A percentile compares a stretch with the other conserved stretches of the same genome.
phyloP scores from a whole-genome alignment of 1,140 invertebrate genomes.

The Euura saliciscinereae region DNA sequence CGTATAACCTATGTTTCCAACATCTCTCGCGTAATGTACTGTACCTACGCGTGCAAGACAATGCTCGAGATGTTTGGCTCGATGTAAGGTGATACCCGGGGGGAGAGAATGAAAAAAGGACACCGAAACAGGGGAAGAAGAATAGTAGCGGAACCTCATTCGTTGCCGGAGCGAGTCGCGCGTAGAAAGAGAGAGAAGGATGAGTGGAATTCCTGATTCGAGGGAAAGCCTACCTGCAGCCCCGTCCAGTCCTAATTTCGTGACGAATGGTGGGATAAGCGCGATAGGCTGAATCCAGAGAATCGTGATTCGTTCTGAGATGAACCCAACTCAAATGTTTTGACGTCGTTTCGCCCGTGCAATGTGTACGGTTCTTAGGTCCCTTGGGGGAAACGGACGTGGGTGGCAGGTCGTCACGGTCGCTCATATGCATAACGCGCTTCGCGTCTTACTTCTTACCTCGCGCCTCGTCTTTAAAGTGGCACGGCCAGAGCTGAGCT shows the following conservation, averaged over 20 bases:
- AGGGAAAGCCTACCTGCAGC: no score
- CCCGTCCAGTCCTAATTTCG: no score
- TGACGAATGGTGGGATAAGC: no score
- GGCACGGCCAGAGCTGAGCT: constrained; percentile 13
- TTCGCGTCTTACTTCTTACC: constrained; percentile 17
- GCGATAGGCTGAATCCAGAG: no score
- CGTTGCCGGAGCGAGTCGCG: no score
- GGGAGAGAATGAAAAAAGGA: neutral
- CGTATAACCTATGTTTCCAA: constrained; percentile 40
- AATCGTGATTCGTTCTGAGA: constrained; percentile 8
- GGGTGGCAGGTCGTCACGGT: constrained; percentile 14
- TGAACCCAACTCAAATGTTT: constrained; percentile 32
- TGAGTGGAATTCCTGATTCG: no score
- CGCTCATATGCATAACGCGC: constrained; percentile 17
- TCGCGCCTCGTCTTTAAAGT: constrained; percentile 20
- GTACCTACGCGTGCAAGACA: neutral
- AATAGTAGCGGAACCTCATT: no score
- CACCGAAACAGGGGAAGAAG: neutral
- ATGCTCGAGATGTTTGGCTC: neutral
- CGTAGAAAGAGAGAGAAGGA: no score
- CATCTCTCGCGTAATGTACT: neutral
- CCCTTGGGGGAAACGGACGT: constrained; percentile 1
- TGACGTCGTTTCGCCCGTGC: constrained; percentile 19
- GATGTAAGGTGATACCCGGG: neutral
- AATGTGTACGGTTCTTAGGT: neutral